Evolutionary conservation across 2,888 invertebrate genomes (phyloP), one percentile per base, ranked within the genome.

Genomic region (Chesias legatella): DNA sequence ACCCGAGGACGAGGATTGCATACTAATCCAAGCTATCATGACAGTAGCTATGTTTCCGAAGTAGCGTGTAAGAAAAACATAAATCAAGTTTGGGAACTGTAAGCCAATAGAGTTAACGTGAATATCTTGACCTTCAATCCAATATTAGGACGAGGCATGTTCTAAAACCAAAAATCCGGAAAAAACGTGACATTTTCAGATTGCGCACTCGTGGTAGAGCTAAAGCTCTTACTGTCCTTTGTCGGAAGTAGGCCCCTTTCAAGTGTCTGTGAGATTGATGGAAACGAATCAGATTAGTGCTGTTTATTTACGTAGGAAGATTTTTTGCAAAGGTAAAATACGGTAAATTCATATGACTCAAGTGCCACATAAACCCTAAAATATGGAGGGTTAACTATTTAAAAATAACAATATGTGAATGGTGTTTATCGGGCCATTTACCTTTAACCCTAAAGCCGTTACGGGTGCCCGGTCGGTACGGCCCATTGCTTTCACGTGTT

Each of bases 341-440:
- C n/a, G n/a, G n/a, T n/a, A n/a, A 17, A 17, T 17, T 17, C 13
- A 17, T 17, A 17, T n/a, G n/a, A n/a, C n/a, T 26, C 26, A 10
- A 6, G 10, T 10, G 6, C 26, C 8, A 5, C 10, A 26, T 6
- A 26, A 26, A 20, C 20, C 6, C n/a, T n/a, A n/a, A n/a, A n/a
- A n/a, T n/a, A n/a, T n/a, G n/a, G n/a, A n/a, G 26, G 8, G 17
- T 17, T 5, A 17, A 28, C 38, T 13, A 13, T 23, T 39, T 20
- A 21, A 39, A 39, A 39, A 39, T 39, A 33, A 27, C 33, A 39
- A 39, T 33, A 13, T 29, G 39, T 11, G 29, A 33, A 40, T 40
- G 33, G 33, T 26, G 33, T 34, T 39, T 40, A 40, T 24, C 25
- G n/a, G 28, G 9, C 6, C 25, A 25, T 34, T 29, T 29, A 33